These are phyloP conservation scores for Cyphomyrus discorhynchus DNA, from an alignment of 2,113 vertebrate genomes.

Conservation along the genomic window DNA sequence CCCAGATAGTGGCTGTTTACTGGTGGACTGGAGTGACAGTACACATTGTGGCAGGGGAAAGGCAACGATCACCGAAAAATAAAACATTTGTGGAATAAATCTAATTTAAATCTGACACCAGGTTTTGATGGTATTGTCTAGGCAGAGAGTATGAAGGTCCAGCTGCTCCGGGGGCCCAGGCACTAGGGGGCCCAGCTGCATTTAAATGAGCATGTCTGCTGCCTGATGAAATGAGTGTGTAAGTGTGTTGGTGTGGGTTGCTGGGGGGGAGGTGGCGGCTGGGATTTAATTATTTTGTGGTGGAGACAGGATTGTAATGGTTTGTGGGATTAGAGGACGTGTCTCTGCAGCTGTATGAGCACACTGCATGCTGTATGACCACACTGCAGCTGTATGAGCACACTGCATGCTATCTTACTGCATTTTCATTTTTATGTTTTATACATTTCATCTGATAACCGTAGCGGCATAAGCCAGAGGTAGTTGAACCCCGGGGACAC, in stretches of 20 bases:
- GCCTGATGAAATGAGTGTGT: not conserved
- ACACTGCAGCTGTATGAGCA: not conserved
- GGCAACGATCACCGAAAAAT: not conserved
- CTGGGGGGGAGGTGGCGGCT: not conserved
- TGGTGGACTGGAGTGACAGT: no score
- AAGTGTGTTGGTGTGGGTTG: slow-evolving; percentile 20
- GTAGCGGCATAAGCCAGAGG: not conserved
- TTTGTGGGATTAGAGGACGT: not conserved
- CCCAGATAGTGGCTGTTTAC: not conserved
- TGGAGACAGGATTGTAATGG: slow-evolving; percentile 31
- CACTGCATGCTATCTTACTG: not conserved
- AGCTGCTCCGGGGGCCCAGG: not conserved
- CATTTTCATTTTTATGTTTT: not conserved
- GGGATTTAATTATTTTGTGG: slow-evolving; percentile 19
- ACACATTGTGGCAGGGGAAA: not conserved
- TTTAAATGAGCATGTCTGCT: not conserved
- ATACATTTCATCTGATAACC: not conserved
- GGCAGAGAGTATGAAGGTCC: not conserved
- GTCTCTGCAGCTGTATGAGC: not conserved
- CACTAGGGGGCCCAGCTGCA: not conserved
- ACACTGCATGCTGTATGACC: no score
- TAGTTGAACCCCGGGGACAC: not conserved
- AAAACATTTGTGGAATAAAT: not conserved
- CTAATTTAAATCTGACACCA: not conserved
- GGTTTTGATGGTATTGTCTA: not conserved